These are phyloP conservation scores for Synergus umbraculus DNA, from an alignment of 2,888 invertebrate genomes.

Conservation along the genomic window DNA sequence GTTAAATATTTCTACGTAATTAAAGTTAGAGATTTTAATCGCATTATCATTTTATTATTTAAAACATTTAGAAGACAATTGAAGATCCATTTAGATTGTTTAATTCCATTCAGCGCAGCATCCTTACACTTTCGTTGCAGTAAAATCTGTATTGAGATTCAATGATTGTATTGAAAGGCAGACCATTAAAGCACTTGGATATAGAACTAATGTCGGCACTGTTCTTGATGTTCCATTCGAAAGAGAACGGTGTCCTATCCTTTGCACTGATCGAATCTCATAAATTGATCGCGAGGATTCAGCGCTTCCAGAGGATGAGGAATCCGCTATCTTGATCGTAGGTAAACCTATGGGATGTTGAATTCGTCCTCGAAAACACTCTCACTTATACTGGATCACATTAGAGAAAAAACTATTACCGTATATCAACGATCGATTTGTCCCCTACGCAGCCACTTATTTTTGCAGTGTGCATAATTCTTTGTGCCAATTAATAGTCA, in stretches of 20 bases:
- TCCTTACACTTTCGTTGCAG: background rate
- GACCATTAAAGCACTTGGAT: slow-evolving; percentile 18
- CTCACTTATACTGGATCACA: background rate
- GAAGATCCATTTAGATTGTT: no score
- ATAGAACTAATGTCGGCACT: slow-evolving; percentile 27
- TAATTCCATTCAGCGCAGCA: background rate
- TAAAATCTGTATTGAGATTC: slow-evolving; percentile 16
- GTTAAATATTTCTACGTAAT: background rate
- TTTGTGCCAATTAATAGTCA: slow-evolving; percentile 7
- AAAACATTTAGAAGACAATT: no score
- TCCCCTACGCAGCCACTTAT: background rate
- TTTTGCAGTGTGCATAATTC: slow-evolving; percentile 6
- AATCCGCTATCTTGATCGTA: slow-evolving; percentile 29
- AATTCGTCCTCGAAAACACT: slow-evolving; percentile 1
- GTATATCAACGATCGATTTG: no score
- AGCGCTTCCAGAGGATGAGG: slow-evolving; percentile 46
- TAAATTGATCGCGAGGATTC: slow-evolving; percentile 48
- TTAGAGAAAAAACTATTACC: no score
- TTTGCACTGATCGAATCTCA: slow-evolving; percentile 42
- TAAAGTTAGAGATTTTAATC: background rate
- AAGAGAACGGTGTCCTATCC: slow-evolving; percentile 15
- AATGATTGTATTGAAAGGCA: background rate
- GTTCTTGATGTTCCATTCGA: slow-evolving; percentile 24
- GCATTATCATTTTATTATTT: no score
- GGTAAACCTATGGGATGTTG: background rate